Percentiles rank a stretch among this genome's conserved stretches.
phyloP scores from a whole-genome alignment of 2,113 vertebrate genomes.

The Apteryx mantelli region DNA sequence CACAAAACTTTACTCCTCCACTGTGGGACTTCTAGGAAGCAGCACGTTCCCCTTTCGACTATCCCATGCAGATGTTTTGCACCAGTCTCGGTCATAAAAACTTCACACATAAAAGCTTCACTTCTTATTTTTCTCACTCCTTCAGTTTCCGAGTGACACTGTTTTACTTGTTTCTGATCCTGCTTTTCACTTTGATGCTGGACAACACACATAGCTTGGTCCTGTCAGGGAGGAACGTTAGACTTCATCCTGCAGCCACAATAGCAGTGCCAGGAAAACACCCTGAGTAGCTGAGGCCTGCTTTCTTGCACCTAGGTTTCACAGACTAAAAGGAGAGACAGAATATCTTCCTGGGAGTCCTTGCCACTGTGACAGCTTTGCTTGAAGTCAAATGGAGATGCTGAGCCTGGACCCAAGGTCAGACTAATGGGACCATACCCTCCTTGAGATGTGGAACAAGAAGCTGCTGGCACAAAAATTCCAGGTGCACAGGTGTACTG shows the following conservation, averaged over 20 bases:
- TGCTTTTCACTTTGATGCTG: background rate
- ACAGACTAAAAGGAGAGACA: background rate
- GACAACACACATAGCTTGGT: background rate
- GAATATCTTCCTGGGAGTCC: background rate
- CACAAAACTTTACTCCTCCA: background rate
- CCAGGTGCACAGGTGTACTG: background rate
- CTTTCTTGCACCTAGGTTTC: background rate
- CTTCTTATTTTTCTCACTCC: background rate
- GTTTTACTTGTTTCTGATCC: background rate
- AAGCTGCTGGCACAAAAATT: background rate
- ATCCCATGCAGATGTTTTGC: background rate
- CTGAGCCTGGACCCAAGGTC: background rate
- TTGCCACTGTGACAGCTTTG: background rate
- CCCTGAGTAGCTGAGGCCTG: background rate
- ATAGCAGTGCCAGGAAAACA: background rate
- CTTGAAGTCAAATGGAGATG: background rate
- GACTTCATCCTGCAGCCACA: background rate
- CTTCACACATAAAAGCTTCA: background rate
- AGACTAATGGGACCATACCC: background rate
- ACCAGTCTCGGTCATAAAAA: background rate
- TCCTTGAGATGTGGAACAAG: background rate
- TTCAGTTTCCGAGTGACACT: background rate
- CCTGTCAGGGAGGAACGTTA: rapidly evolving
- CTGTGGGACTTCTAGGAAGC: background rate
- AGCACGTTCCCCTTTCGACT: background rate